A percentile compares a stretch with the other conserved stretches of the same genome.
These are phyloP conservation scores for Sorex fumeus DNA, from an alignment of 2,113 vertebrate genomes.

Conservation along the genomic window DNA sequence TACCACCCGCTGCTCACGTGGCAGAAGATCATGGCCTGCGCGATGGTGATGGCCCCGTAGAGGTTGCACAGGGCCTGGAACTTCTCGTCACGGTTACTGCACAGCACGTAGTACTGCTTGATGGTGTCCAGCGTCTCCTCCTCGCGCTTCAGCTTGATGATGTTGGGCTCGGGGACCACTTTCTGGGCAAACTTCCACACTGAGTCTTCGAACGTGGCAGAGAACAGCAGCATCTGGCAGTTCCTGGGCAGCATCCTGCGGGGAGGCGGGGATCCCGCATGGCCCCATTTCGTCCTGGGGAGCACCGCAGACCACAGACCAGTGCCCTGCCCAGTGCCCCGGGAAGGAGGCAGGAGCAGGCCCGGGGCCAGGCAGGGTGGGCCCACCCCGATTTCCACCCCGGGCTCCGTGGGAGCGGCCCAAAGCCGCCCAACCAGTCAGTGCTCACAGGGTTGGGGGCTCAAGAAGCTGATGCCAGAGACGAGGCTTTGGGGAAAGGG, in stretches of 20 bases:
- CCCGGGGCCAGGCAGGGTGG: rapidly evolving
- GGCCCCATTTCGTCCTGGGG: not conserved
- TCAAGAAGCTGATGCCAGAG: not conserved
- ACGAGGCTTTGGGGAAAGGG: not conserved
- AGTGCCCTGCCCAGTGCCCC: not conserved
- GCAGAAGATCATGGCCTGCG: constrained; percentile 98
- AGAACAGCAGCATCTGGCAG: constrained; percentile 98
- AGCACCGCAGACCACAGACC: not conserved
- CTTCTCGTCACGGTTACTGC: constrained; percentile 94
- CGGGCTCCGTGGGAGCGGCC: not conserved
- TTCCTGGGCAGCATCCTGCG: constrained; percentile 92
- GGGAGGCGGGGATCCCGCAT: not conserved
- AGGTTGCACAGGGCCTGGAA: constrained; percentile 95
- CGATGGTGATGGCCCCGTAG: constrained; percentile 94
- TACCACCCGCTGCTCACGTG: constrained; percentile 89
- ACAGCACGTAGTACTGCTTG: constrained; percentile 96
- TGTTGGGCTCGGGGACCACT: constrained; percentile 95
- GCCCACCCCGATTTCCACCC: not conserved
- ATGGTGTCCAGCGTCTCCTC: constrained; percentile 98
- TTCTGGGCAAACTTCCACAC: constrained; percentile 96
- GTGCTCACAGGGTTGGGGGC: not conserved
- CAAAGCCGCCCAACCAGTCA: not conserved
- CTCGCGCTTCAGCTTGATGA: constrained; percentile 96
- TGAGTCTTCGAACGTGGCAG: constrained; percentile 97
- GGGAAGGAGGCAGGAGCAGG: not conserved